These are phyloP conservation scores for Chlamydotis undulata DNA, from an alignment of 2,113 vertebrate species.

Conservation along the genomic window DNA sequence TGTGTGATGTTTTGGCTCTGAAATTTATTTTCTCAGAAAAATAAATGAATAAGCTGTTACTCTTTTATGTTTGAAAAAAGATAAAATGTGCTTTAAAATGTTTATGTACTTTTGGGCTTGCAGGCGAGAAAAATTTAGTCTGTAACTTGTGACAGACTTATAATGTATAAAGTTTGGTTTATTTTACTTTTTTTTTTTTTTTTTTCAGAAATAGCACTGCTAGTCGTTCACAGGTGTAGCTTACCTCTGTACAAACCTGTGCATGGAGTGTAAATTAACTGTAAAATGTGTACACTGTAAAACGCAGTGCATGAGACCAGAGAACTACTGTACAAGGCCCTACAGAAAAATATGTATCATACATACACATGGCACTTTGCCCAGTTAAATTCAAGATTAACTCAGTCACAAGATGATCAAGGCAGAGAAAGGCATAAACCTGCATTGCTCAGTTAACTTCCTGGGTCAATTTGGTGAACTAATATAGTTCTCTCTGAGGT, in stretches of 20 bases:
- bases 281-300: background rate
- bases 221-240: background rate
- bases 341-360: background rate
- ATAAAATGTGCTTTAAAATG: background rate
- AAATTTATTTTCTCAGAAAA: background rate
- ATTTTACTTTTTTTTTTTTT: background rate
- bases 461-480: background rate
- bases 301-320: background rate
- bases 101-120: background rate
- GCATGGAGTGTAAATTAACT: constrained; percentile 2
- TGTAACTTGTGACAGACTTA: background rate
- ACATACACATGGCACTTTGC: background rate
- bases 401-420: background rate
- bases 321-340: background rate
- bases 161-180: background rate
- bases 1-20: background rate
- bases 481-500: background rate
- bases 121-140: background rate
- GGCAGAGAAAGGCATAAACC: background rate
- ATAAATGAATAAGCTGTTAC: background rate
- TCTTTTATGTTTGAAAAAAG: background rate
- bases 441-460: background rate
- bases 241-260: constrained; percentile 1
- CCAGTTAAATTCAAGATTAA: background rate
- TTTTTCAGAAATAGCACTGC: background rate